Evolutionary conservation across 2,113 vertebrate genomes (phyloP).

Genomic region (Antechinus flavipes): DNA sequence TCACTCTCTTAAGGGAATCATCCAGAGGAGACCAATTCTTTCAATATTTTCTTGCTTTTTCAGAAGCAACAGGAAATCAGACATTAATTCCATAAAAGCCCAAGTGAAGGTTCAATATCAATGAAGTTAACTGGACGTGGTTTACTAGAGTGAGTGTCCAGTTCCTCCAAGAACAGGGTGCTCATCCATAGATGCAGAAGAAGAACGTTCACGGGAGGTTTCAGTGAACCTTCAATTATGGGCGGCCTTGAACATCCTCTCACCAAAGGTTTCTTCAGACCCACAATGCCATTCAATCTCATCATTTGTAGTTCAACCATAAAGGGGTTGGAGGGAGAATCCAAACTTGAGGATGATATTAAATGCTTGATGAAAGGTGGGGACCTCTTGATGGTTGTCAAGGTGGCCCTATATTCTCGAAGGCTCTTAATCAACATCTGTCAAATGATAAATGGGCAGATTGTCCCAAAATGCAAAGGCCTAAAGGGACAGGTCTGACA

Average conservation of each 20-base stretch:
- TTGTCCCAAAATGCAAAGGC: too few species aligned
- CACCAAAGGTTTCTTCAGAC: background rate
- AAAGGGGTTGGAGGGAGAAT: background rate
- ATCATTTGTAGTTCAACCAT: background rate
- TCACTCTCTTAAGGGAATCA: background rate
- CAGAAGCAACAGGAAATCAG: background rate
- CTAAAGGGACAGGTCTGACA: too few species aligned
- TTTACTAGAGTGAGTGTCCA: background rate
- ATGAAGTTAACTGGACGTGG: background rate
- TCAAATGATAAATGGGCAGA: too few species aligned
- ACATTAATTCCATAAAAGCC: background rate
- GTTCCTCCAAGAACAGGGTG: background rate
- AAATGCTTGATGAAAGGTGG: too few species aligned
- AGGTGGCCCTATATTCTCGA: too few species aligned
- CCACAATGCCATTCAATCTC: background rate
- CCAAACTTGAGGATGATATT: too few species aligned
- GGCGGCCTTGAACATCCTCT: background rate
- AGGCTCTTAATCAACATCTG: too few species aligned
- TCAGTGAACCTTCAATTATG: background rate
- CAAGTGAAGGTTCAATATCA: background rate
- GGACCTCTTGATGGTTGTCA: too few species aligned
- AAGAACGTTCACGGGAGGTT: background rate
- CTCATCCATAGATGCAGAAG: background rate
- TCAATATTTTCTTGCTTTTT: background rate
- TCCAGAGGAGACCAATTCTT: background rate